Conservation (phyloP, 2,888 invertebrate species). For the Macrosiphum euphorbiae region DNA sequence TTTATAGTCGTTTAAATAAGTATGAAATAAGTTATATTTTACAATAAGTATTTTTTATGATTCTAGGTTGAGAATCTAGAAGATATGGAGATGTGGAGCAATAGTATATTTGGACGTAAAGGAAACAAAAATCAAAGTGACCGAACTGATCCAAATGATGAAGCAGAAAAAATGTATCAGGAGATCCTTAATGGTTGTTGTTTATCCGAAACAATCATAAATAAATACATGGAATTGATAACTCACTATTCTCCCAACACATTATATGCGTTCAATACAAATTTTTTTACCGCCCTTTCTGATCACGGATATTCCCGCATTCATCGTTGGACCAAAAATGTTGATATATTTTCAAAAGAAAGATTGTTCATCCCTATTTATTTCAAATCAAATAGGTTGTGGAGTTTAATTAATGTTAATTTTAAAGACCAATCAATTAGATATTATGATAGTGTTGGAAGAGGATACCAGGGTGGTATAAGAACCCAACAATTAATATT, state of each 20-base stretch:
- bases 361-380: constrained; percentile 93
- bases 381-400: constrained; percentile 92
- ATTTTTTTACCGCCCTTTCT: constrained; percentile 90
- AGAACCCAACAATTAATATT: constrained; percentile 78
- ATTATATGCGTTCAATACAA: constrained; percentile 93
- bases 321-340: constrained; percentile 90
- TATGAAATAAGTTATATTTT: background rate
- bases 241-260: constrained; percentile 79
- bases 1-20: no score
- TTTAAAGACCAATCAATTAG: constrained; percentile 80
- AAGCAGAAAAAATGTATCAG: no score
- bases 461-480: constrained; percentile 75
- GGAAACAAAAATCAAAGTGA: no score
- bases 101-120: no score
- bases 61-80: background rate
- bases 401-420: constrained; percentile 93
- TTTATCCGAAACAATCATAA: constrained; percentile 77
- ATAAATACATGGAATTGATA: constrained; percentile 95
- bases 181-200: no score
- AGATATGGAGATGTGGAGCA: background rate
- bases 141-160: background rate
- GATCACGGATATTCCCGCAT: constrained; percentile 84
- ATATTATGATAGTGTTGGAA: constrained; percentile 96
- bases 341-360: constrained; percentile 88
- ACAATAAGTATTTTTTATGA: constrained; percentile 8